Conservation (phyloP, 2,888 invertebrate species). For the Meganola albula region DNA sequence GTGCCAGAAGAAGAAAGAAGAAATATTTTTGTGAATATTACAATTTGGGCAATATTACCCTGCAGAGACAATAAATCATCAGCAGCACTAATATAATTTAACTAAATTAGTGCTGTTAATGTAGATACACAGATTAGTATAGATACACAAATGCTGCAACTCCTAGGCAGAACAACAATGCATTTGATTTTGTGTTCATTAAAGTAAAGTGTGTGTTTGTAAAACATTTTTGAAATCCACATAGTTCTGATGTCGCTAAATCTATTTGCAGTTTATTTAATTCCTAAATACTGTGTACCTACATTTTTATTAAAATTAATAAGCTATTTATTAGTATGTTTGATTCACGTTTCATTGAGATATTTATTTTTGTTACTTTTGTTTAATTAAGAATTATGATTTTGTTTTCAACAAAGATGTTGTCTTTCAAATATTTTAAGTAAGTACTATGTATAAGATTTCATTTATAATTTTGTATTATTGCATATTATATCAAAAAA, state of each 20-base stretch:
- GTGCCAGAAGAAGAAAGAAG: conserved; percentile 7
- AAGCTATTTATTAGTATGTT: conserved; percentile 9
- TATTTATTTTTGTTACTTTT: too few species aligned
- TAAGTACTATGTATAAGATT: too few species aligned
- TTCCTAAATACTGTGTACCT: conserved; percentile 19
- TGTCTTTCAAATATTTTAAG: too few species aligned
- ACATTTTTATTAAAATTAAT: conserved; percentile 16
- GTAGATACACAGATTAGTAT: too few species aligned
- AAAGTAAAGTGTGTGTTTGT: conserved; percentile 4
- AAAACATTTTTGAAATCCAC: conserved; percentile 4
- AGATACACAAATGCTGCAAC: conserved; percentile 8
- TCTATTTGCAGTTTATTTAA: conserved; percentile 15
- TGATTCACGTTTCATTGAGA: too few species aligned
- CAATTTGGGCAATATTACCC: conserved; percentile 7
- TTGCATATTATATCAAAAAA: too few species aligned
- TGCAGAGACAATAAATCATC: conserved; percentile 8
- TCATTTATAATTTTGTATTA: too few species aligned
- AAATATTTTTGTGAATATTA: conserved; percentile 1
- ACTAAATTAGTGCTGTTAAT: too few species aligned
- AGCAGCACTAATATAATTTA: conserved; percentile 3
- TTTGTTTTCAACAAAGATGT: too few species aligned
- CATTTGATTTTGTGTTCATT: conserved; percentile 11
- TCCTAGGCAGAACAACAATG: conserved; percentile 5
- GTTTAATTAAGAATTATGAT: too few species aligned
- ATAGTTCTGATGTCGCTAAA: conserved; percentile 12